phyloP scores from a whole-genome alignment of 2,113 vertebrate species.

The Cettia cetti region DNA sequence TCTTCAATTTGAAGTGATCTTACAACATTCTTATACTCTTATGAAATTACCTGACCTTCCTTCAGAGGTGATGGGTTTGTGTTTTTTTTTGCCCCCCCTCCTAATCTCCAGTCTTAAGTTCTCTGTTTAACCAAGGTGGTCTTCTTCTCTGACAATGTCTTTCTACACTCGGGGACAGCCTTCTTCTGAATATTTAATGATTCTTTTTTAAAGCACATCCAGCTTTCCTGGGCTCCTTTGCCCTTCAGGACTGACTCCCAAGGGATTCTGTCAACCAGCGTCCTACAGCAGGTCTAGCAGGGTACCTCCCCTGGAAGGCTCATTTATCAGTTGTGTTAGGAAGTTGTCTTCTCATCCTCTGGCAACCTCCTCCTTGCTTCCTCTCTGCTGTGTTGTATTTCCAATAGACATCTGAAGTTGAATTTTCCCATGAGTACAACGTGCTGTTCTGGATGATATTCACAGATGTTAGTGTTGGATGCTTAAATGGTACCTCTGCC shows the following conservation, averaged over 20 bases:
- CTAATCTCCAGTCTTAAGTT: not conserved
- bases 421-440: not conserved
- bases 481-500: not conserved
- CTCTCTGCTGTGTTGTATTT: not conserved
- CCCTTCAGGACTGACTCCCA: not conserved
- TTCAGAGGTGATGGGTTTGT: not conserved
- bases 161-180: not conserved
- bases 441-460: not conserved
- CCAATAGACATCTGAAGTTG: not conserved
- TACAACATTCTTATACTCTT: not conserved
- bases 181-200: not conserved
- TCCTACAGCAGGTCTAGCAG: not conserved
- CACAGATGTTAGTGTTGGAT: not conserved
- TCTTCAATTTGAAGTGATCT: not conserved
- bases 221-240: not conserved
- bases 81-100: not conserved
- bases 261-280: not conserved
- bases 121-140: not conserved
- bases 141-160: rapidly evolving
- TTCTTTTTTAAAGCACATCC: not conserved
- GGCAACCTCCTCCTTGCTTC: not conserved
- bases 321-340: not conserved
- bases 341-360: rapidly evolving
- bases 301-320: not conserved
- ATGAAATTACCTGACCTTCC: not conserved